Evolutionary conservation across 37 sponge, comb jelly and placozoan genomes (phyloP), one percentile per base, ranked within the genome.

Genomic region (Aphrocallistes beatrix): DNA sequence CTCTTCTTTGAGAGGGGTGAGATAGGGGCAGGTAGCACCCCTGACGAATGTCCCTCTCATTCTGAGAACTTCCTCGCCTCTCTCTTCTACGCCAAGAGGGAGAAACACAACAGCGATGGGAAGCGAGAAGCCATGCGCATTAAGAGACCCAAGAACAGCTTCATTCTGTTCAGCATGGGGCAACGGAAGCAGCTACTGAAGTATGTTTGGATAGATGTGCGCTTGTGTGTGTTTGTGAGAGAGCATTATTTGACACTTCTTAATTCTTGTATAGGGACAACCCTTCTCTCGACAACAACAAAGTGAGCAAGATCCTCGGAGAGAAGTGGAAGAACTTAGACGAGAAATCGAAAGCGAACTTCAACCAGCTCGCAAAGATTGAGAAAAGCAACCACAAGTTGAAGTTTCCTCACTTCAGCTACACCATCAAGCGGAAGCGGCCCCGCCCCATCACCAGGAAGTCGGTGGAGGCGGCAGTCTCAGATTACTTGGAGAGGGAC

Each of bases 221-320:
- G n/a, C n/a, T n/a, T n/a, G n/a, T n/a, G n/a, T n/a, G n/a, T n/a
- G n/a, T n/a, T n/a, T n/a, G n/a, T n/a, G n/a, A n/a, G n/a, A n/a
- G n/a, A n/a, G n/a, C n/a, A n/a, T n/a, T n/a, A n/a, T n/a, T n/a
- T n/a, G n/a, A n/a, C n/a, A n/a, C n/a, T 60, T 32, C n/a, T 60
- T 19, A 25, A 30, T 13, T 60, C 32, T 60, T 3, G 3, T 60
- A 25, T 60, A 60, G 75, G 75, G 75, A 60, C 6, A 60, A 60
- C 21, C 75, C 75, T 3, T 19, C 28, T 28, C n/a, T 60, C 6
- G 75, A 60, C 75, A 60, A 60, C 75, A 60, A 60, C 34, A 60
- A 60, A 60, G 75, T 60, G 25, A 60, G 75, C 75, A 60, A 60
- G n/a, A 60, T 60, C 25, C 75, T 60, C 21, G 75, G 75, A 60